phyloP scores from a whole-genome alignment of 2,888 invertebrate genomes.

The Cheilosia soror region DNA sequence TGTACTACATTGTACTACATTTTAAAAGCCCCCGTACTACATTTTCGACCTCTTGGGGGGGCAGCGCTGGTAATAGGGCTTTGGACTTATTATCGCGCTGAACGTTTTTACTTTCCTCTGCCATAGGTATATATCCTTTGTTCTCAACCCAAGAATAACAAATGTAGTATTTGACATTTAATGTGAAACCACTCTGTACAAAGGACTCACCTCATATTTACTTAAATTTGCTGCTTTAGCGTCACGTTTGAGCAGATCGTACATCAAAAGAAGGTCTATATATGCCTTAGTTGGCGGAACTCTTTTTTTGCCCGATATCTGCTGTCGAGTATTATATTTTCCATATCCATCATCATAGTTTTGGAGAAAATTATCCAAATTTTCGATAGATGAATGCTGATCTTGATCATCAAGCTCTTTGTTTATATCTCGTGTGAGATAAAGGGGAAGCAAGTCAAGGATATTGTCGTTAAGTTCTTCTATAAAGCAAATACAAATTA shows the following conservation, averaged over 20 bases:
- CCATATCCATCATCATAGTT: slow-evolving; percentile 83
- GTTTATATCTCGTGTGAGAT: slow-evolving; percentile 81
- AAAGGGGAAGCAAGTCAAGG: slow-evolving; percentile 81
- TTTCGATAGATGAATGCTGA: slow-evolving; percentile 81
- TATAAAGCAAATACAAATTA: slow-evolving; percentile 17
- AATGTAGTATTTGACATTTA: too few species aligned
- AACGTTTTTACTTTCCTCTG: too few species aligned
- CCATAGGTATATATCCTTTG: too few species aligned
- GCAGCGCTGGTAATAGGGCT: too few species aligned
- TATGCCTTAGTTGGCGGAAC: slow-evolving; percentile 83
- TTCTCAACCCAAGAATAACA: too few species aligned
- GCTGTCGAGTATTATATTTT: slow-evolving; percentile 72
- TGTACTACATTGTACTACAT: too few species aligned
- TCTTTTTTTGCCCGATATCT: slow-evolving; percentile 83
- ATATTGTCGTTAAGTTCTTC: slow-evolving; percentile 76
- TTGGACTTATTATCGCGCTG: too few species aligned
- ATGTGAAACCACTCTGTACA: too few species aligned
- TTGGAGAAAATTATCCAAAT: slow-evolving; percentile 82
- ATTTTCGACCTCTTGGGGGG: too few species aligned
- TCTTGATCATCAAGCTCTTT: slow-evolving; percentile 80
- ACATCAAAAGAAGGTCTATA: slow-evolving; percentile 83
- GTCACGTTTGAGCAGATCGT: slow-evolving; percentile 83
- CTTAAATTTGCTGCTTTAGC: slow-evolving; percentile 82
- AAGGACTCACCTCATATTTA: slow-evolving; percentile 80
- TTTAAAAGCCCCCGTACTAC: too few species aligned